phyloP scores from a whole-genome alignment of 1,140 invertebrate species.

The Drosophila nannoptera region DNA sequence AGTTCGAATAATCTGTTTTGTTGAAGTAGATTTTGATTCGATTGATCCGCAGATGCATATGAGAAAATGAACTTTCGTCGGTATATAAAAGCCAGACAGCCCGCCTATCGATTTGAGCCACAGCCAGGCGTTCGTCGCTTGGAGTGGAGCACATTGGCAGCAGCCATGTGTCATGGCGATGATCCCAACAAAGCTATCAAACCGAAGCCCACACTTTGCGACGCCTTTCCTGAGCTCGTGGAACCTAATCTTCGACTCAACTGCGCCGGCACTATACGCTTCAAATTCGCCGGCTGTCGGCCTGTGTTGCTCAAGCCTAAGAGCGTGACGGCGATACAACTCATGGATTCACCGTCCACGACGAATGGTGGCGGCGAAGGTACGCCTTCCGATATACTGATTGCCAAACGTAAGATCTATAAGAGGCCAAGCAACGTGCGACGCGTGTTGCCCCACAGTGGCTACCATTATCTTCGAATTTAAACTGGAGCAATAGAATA shows the following conservation, averaged over 20 bases:
- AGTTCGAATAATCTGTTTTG: not conserved
- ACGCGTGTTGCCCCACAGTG: conserved; percentile 41
- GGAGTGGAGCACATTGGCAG: conserved; percentile 71
- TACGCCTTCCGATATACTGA: conserved; percentile 64
- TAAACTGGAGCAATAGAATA: conserved; percentile 23
- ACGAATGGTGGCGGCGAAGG: conserved; percentile 38
- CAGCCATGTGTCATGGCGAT: conserved; percentile 77
- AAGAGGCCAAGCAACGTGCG: conserved; percentile 70
- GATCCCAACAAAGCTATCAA: conserved; percentile 71
- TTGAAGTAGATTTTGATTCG: not conserved
- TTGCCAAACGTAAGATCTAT: conserved; percentile 68
- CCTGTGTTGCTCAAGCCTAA: conserved; percentile 69
- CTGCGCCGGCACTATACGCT: conserved; percentile 68
- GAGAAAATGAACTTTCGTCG: conserved; percentile 46
- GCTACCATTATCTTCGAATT: conserved; percentile 63
- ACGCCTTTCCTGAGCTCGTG: conserved; percentile 64
- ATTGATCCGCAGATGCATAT: conserved; percentile 31
- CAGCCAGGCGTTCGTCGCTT: conserved; percentile 67
- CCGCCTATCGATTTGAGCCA: conserved; percentile 53
- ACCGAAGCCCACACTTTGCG: conserved; percentile 59
- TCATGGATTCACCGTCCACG: conserved; percentile 28
- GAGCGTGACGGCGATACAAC: conserved; percentile 11
- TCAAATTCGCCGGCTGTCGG: conserved; percentile 75
- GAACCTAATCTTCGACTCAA: conserved; percentile 63
- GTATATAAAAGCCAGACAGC: conserved; percentile 27